Base-by-base conservation (phyloP, 2,113 vertebrate genomes). In the Mustelus asterias region DNA sequence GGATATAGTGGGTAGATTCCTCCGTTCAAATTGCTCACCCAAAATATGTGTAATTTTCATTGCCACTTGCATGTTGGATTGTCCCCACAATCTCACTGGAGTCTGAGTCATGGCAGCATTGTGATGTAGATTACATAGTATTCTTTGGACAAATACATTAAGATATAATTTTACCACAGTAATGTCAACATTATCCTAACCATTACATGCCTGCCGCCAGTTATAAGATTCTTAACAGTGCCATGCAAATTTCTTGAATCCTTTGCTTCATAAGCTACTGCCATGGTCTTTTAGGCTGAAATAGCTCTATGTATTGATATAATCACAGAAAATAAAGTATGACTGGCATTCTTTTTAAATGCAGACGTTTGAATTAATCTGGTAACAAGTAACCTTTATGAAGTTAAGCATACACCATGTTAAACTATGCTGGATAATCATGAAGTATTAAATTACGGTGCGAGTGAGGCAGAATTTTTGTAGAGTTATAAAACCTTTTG, bases 331-430 rank as follows among this genome's bases (percentile, higher is more conserved):
- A 67, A n/a, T 16, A 67, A 67, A 94, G 63, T 67, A 67, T 94
- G 63, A 41, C 63, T 41, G 33, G 90, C 63, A 94, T 94, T 89
- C 24, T 24, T 58, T 89, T 94, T 67, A 94, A 20, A 33, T 93
- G 58, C 60, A 65, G 90, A 10, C n/a, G 67, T 94, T 94, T 94
- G n/a, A 94, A 94, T 94, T 63, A 94, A 94, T 94, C 90, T 67
- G 33, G 60, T 94, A 67, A 67, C 90, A 63, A 94, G n/a, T 20
- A 67, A 60, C n/a, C 37, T 54, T 65, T 67, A 37, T 93, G 90
- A 94, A 93, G 60, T 93, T 93, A 93, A 67, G 37, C 29, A 93
- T 93, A 65, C 33, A 94, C 63, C 90, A 63, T 94, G 29, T 41
- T 41, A 94, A 94, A 48, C 90, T 94, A 94, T 94, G 63, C n/a